Base-by-base conservation (phyloP, 2,797 vertebrate species). In the Mycteria americana region DNA sequence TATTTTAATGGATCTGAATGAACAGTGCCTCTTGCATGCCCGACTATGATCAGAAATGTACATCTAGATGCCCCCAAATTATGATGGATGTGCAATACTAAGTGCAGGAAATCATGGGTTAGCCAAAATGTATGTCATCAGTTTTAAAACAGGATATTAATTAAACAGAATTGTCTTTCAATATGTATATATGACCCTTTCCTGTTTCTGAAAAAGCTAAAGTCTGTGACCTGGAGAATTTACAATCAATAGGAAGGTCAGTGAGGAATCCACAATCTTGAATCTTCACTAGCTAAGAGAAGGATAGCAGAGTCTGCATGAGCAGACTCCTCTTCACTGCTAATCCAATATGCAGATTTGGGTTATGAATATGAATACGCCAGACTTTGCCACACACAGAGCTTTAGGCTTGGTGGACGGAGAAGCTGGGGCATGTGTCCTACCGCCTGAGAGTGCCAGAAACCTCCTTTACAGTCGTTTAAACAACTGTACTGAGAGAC, bases 361-460 rank as follows among this genome's bases (percentile, higher is more conserved):
- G 50, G 56, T 57, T 74, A 60, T 51, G 80, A 56, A 25, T 46
- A 78, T 48, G 67, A 70, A 23, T 0, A 19, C 50, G 81, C 59
- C 50, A 18, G 74, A n/a, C 74, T 64, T 82, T 83, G 90, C 95
- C 88, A 86, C 94, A 93, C 93, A 86, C 25, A 1, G 72, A 93
- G 92, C 72, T 78, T 16, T 31, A 46, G 73, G 37, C 63, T 48
- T 14, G 77, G 63, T 85, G 76, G 31, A 89, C 78, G 73, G 18
- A 89, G 80, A 93, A 51, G 53, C 81, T 93, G 86, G 75, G 86
- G 67, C 78, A 18, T 41, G 59, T 79, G 77, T 93, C 96, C 87
- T 84, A 63, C 89, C 88, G 85, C 77, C 82, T 92, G 94, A 81
- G 85, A 85, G 81, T 51, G 88, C 78, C 96, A 84, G 63, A 94